Evolutionary conservation across 2,797 vertebrate genomes (phyloP).

Genomic region (Centropyge bicolor): DNA sequence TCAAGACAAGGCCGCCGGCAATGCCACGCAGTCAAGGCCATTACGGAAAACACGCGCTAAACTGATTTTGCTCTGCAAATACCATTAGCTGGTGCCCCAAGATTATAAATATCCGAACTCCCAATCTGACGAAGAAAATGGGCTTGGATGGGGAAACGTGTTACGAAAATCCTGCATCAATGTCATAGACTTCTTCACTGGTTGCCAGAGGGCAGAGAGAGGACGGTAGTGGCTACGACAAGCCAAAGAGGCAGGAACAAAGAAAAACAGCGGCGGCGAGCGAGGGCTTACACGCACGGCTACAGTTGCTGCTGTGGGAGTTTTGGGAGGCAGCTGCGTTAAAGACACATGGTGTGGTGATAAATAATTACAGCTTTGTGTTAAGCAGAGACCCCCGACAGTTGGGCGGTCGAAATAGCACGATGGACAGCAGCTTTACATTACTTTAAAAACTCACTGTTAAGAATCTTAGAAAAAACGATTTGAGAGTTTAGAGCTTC

Average conservation of each 20-base stretch:
- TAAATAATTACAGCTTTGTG: neutral
- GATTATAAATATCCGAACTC: conserved; percentile 82
- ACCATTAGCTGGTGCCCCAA: conserved; percentile 79
- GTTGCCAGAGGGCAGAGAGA: conserved; percentile 64
- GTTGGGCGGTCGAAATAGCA: neutral
- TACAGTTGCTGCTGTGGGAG: conserved; percentile 10
- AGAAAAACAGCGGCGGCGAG: conserved; percentile 29
- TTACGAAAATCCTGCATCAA: conserved; percentile 78
- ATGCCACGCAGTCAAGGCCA: conserved; percentile 76
- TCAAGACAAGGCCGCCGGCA: conserved; percentile 74
- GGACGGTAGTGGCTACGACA: conserved; percentile 52
- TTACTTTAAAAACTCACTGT: conserved; percentile 14
- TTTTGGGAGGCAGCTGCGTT: conserved; percentile 6
- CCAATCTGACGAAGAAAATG: conserved; percentile 72
- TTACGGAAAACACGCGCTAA: conserved; percentile 79
- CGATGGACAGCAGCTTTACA: conserved; percentile 4
- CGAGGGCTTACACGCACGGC: conserved; percentile 34
- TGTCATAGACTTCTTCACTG: conserved; percentile 65
- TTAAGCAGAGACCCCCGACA: neutral
- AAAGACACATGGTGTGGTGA: neutral
- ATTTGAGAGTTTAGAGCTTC: conserved; percentile 29
- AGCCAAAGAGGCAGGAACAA: conserved; percentile 57
- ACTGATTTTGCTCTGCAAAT: conserved; percentile 82
- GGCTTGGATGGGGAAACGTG: conserved; percentile 54
- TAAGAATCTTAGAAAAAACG: neutral